Evolutionary conservation across 1,140 invertebrate genomes (phyloP).

Genomic region (Tetramorium simillimum): DNA sequence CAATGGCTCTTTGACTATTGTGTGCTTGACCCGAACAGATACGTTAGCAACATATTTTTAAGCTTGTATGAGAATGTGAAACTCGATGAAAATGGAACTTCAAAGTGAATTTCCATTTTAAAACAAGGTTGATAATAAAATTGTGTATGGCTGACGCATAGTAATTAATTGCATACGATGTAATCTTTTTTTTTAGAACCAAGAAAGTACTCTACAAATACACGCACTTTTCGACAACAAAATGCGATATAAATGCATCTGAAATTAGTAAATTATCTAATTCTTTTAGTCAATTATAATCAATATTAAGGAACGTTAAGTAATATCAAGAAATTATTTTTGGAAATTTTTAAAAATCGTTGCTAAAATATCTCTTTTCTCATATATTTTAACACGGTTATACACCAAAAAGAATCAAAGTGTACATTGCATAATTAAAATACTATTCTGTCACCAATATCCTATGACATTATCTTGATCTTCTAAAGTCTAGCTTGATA

Average conservation of each 20-base stretch:
- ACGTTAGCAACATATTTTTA: background rate
- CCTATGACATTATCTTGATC: background rate
- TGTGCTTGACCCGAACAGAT: background rate
- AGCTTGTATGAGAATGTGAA: background rate
- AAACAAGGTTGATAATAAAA: conserved; percentile 17
- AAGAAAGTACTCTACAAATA: background rate
- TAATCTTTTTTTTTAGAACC: background rate
- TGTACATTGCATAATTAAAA: background rate
- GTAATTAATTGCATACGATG: background rate
- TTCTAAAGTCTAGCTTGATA: conserved; percentile 44
- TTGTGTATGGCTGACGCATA: background rate
- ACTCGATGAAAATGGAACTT: background rate
- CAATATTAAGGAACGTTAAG: background rate
- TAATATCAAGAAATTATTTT: background rate
- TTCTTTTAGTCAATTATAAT: background rate
- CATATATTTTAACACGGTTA: background rate
- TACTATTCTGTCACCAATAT: background rate
- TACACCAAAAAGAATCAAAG: background rate
- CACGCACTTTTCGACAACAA: background rate
- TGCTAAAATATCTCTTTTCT: background rate
- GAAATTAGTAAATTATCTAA: background rate
- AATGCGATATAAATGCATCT: background rate
- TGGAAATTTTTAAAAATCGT: background rate
- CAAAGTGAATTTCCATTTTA: background rate
- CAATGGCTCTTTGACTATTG: conserved; percentile 25